phyloP scores from a whole-genome alignment of 2,888 invertebrate species.

The Agrotis exclamationis region DNA sequence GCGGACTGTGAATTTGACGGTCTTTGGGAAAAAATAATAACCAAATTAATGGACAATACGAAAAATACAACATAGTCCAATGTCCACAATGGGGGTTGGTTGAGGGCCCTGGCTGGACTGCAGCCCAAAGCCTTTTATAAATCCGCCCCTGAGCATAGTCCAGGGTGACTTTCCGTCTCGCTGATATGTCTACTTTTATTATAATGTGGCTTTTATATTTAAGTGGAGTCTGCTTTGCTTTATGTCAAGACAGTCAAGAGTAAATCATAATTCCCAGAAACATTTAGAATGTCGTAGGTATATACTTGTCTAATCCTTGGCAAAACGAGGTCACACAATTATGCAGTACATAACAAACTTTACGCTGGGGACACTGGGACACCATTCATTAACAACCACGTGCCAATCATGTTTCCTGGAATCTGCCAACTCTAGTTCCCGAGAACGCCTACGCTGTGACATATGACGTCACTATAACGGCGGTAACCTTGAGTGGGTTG shows the following conservation, averaged over 20 bases:
- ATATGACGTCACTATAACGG: slow-evolving; percentile 24
- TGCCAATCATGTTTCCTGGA: not conserved
- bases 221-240: not conserved
- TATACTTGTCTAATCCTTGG: not conserved
- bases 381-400: slow-evolving; percentile 8
- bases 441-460: not conserved
- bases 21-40: too few species aligned
- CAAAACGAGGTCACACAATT: not conserved
- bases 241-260: too few species aligned
- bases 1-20: too few species aligned
- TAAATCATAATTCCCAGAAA: not conserved
- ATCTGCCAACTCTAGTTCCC: not conserved
- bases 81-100: too few species aligned
- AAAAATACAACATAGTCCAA: too few species aligned
- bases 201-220: not conserved
- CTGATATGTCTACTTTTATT: not conserved
- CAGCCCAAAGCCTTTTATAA: too few species aligned
- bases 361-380: not conserved
- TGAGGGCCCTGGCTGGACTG: too few species aligned
- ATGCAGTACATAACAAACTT: not conserved
- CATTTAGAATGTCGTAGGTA: not conserved
- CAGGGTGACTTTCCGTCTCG: not conserved
- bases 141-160: not conserved
- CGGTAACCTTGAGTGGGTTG: slow-evolving; percentile 27
- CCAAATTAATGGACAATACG: too few species aligned